Evolutionary conservation across 2,113 vertebrate species (phyloP).

Genomic region (Atractosteus spatula): DNA sequence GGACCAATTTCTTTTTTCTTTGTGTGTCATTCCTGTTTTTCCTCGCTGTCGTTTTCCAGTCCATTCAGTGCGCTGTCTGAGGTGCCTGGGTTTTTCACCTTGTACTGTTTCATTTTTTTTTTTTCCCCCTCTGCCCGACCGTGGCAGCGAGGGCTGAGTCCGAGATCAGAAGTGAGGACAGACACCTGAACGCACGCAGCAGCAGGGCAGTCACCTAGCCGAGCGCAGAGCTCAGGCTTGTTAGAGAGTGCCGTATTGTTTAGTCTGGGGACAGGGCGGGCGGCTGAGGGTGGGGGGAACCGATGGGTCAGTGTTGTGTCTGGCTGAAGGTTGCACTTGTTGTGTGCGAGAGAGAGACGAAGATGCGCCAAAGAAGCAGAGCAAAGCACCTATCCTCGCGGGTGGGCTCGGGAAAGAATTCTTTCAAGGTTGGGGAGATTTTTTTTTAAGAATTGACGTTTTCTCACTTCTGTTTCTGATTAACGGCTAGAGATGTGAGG

Average conservation of each 20-base stretch:
- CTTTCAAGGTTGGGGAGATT: background rate
- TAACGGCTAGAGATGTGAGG: background rate
- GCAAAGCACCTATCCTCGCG: background rate
- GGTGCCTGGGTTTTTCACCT: constrained; percentile 9
- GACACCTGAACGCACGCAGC: constrained; percentile 57
- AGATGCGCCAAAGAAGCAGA: background rate
- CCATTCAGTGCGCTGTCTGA: background rate
- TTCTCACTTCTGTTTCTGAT: constrained; percentile 32
- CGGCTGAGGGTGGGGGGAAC: constrained; percentile 20
- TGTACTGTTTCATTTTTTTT: constrained; percentile 17
- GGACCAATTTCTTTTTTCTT: background rate
- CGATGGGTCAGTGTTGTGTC: constrained; percentile 63
- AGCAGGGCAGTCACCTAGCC: background rate
- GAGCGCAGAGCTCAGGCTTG: constrained; percentile 26
- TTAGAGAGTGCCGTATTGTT: constrained; percentile 64
- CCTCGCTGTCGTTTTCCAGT: background rate
- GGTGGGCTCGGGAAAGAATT: background rate
- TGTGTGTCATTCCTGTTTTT: background rate
- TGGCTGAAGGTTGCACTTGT: constrained; percentile 61
- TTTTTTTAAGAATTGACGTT: background rate
- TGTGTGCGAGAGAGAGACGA: constrained; percentile 32
- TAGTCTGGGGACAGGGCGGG: constrained; percentile 37
- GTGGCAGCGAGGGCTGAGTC: too few species aligned
- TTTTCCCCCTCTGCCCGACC: constrained; percentile 27
- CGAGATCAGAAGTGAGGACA: background rate